Evolutionary conservation across 2,888 invertebrate genomes (phyloP), one percentile per base, ranked within the genome.

Genomic region (Erebia palarica): DNA sequence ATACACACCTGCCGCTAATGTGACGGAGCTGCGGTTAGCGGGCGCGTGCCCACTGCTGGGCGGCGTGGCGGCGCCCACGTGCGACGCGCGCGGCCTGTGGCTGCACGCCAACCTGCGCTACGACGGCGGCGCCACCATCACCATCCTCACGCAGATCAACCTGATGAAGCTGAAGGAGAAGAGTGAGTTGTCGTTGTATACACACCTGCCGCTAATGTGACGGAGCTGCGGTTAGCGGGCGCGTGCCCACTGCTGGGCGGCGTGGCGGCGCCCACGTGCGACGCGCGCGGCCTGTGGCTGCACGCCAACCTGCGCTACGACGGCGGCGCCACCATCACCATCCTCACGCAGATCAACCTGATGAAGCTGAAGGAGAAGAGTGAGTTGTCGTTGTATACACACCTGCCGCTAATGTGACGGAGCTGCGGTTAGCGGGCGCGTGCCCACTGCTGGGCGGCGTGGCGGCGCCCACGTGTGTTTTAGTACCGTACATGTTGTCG

Each of bases 41-140:
- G 93, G 94, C 75, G 94, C 95, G 49, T 94, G 96, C 21, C 97
- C 97, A 18, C 86, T 95, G 42, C 94, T 97, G 76, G 94, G 94
- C 76, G 94, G 94, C 65, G 94, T 95, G 68, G 90, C 94, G 16
- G 88, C 94, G 74, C 97, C 98, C 0, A 86, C 94, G 59, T 87
- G 96, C 75, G 97, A 98, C 89, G 95, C 96, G 77, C 95, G 96
- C 81, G 98, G 98, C 53, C 91, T 98, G 69, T 99, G 98, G 98
- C 94, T 98, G 0, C 97, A 98, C 88, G 91, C 98, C 14, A 96
- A 97, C 81, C 87, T 98, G 71, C 94, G 95, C 3, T 98, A 98
- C 89, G 95, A 95, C 78, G 98, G 98, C 65, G 94, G 95, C 76
- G 95, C 97, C 58, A 95, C 95, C 75, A 96, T 98, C 94, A 96